Base-by-base conservation (phyloP, 2,113 vertebrate genomes). In the Phrynosoma blainvillii region DNA sequence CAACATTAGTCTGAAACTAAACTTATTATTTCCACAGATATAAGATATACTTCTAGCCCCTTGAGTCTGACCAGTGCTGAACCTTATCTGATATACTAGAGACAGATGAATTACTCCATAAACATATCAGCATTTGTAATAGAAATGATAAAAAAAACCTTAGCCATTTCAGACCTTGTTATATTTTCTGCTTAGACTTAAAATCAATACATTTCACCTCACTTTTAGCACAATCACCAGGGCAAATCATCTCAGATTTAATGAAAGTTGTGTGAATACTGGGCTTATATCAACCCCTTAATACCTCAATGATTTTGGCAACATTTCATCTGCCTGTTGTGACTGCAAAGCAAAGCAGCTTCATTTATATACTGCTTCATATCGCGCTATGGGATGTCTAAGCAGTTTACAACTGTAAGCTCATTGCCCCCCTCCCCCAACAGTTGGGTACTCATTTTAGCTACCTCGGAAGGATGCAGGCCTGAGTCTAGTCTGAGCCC, bases 21-120 rank as follows among this genome's bases (percentile, higher is more conserved):
- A 76, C 78, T 75, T 83, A 83, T 77, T 88, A 77, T 76, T 88
- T 83, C 62, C 62, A 83, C 73, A 77, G 80, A 70, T 76, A 77
- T 27, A 77, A 40, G 54, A 77, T 83, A 77, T 83, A 83, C 62
- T 75, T 77, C 87, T 54, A 68, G 62, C 2, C 70, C 68, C 78
- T 74, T 81, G 36, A 83, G 74, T 70, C 47, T 88, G 42, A 83
- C 74, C 80, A 88, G 54, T 77, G 21, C 30, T 77, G 73, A 88
- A 83, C 52, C 52, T 81, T 74, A 87, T 78, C 42, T 68, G 73
- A 88, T 56, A 77, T 84, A 54, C 59, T n/a, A 70, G 25, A 83
- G 62, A 54, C 25, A 88, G 80, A 78, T 76, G 42, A 78, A 88
- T 83, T 66, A 82, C 80, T 65, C 40, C 42, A 82, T 52, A 66